Conservation (phyloP, 2,888 invertebrate species). For the Pimpla rufipes region DNA sequence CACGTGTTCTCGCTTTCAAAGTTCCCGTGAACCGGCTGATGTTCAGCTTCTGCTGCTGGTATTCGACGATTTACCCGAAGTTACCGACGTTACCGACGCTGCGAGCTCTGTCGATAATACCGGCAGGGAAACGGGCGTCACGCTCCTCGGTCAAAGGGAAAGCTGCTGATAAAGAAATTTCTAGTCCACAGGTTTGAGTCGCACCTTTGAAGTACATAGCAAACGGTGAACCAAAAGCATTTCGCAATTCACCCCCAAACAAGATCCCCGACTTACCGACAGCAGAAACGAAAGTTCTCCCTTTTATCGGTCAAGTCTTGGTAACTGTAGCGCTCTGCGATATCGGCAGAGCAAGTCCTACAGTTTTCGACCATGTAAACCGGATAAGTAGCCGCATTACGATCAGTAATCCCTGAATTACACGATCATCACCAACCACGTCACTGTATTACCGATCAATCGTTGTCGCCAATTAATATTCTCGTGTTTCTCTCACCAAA, state of each 20-base stretch:
- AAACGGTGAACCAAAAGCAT: not conserved
- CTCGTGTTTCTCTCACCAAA: no score
- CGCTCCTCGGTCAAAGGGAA: not conserved
- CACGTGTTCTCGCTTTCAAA: not conserved
- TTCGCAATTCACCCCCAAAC: not conserved
- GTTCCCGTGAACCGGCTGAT: not conserved
- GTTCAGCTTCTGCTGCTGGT: not conserved
- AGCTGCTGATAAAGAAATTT: not conserved
- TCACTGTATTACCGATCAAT: no score
- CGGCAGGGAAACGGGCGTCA: not conserved
- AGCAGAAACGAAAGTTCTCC: not conserved
- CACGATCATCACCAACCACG: no score
- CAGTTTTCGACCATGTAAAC: not conserved
- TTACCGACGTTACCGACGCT: slow-evolving; percentile 45
- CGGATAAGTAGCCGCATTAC: no score
- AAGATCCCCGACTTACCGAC: slow-evolving; percentile 8
- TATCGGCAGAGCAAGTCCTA: not conserved
- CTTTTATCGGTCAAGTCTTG: not conserved
- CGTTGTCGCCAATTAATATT: no score
- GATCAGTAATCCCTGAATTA: no score
- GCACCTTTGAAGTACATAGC: not conserved
- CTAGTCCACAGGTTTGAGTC: not conserved
- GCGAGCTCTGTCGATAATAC: slow-evolving; percentile 20
- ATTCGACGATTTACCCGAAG: not conserved
- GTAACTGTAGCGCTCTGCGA: not conserved